A percentile compares a stretch with the other conserved stretches of the same genome.
Conservation (phyloP, 2,113 vertebrate genomes). For the Ameiurus melas region DNA sequence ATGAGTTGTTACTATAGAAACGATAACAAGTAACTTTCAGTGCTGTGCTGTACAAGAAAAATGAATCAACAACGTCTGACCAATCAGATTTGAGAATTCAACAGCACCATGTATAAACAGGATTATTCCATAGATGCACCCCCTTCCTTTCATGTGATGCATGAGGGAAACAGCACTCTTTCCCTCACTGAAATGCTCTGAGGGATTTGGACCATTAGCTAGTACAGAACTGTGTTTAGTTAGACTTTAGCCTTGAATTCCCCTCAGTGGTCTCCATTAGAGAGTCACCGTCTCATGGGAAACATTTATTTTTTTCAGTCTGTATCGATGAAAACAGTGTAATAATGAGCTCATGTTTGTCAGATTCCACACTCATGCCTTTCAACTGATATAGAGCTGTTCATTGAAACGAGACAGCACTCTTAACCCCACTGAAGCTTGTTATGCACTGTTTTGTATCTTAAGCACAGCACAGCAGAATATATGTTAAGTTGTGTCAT, state of each 20-base stretch:
- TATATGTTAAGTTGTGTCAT: neutral
- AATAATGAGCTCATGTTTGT: neutral
- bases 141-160: neutral
- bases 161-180: neutral
- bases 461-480: neutral
- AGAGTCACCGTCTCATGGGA: neutral
- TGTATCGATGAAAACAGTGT: neutral
- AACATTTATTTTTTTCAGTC: neutral
- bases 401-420: neutral
- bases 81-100: slow-evolving; percentile 10
- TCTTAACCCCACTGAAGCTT: neutral
- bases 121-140: neutral
- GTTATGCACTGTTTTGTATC: neutral
- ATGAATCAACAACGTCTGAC: neutral
- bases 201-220: slow-evolving; percentile 39
- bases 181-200: neutral
- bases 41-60: neutral
- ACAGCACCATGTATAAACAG: neutral
- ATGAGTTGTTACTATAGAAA: neutral
- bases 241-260: slow-evolving; percentile 30
- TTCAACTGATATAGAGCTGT: neutral
- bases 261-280: slow-evolving; percentile 12
- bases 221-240: slow-evolving; percentile 12
- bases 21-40: too few relatives aligned
- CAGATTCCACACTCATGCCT: neutral